Evolutionary conservation across 2,888 invertebrate species (phyloP).

Genomic region (Terebella lapidaria): DNA sequence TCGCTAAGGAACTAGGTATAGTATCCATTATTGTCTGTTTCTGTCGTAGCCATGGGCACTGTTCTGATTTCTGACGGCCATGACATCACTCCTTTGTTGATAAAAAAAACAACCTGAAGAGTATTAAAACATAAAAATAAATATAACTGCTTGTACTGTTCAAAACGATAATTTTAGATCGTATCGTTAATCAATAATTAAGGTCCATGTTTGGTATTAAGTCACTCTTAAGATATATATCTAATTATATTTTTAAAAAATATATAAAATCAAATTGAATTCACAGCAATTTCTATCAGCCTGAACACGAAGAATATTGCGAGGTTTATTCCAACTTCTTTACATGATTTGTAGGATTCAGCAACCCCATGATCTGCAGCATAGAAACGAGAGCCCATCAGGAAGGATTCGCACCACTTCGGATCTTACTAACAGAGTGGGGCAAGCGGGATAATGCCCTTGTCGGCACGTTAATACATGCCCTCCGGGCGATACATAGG

Average conservation of each 20-base stretch:
- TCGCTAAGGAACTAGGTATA: slow-evolving; percentile 37
- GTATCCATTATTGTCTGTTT: too few relatives aligned
- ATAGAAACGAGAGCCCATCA: slow-evolving; percentile 26
- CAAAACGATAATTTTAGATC: neutral
- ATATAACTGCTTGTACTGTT: neutral
- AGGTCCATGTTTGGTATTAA: too few relatives aligned
- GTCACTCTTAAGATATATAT: too few relatives aligned
- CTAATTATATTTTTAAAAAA: neutral
- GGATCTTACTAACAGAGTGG: slow-evolving; percentile 34
- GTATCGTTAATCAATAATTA: neutral
- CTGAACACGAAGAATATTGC: too few relatives aligned
- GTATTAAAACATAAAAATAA: neutral
- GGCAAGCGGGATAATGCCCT: slow-evolving; percentile 29
- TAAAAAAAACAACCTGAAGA: neutral
- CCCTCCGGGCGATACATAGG: slow-evolving; percentile 32
- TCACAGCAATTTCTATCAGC: too few relatives aligned
- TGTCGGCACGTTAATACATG: slow-evolving; percentile 31
- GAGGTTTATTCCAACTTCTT: too few relatives aligned
- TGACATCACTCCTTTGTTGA: neutral
- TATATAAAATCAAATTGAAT: neutral
- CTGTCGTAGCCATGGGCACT: too few relatives aligned
- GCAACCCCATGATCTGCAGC: slow-evolving; percentile 25
- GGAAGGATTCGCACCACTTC: slow-evolving; percentile 18
- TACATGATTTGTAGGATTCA: too few relatives aligned
- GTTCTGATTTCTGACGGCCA: neutral